phyloP scores from a whole-genome alignment of 1,140 invertebrate genomes.

The Heliothis subflexa region DNA sequence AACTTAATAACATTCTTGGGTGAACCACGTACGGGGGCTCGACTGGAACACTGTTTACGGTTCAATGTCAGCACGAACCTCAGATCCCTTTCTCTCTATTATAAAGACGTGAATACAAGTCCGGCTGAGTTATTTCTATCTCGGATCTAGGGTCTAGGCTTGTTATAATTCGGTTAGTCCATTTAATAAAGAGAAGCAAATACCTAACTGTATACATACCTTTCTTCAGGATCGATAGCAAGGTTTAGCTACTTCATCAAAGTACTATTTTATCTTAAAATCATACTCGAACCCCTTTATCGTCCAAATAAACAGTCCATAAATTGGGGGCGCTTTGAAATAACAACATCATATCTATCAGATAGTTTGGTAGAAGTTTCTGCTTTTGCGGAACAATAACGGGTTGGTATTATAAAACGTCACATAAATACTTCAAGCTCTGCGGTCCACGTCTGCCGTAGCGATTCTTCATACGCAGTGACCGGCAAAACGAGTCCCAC shows the following conservation, averaged over 20 bases:
- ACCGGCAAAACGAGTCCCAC: not conserved
- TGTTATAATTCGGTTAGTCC: not conserved
- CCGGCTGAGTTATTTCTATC: slow-evolving; percentile 7
- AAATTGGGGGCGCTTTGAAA: too few relatives aligned
- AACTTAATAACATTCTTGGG: slow-evolving; percentile 52
- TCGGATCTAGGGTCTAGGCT: not conserved
- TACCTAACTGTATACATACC: not conserved
- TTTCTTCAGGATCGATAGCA: not conserved
- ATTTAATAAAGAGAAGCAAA: slow-evolving; percentile 9
- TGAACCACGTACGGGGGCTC: slow-evolving; percentile 35
- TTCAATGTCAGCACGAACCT: slow-evolving; percentile 44
- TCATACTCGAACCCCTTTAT: not conserved
- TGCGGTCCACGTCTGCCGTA: not conserved
- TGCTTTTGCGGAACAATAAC: not conserved
- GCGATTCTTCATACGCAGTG: not conserved
- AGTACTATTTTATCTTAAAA: too few relatives aligned
- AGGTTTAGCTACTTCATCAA: not conserved
- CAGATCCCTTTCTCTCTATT: slow-evolving; percentile 17
- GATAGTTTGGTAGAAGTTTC: not conserved
- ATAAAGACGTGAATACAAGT: slow-evolving; percentile 42
- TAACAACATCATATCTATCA: too few relatives aligned
- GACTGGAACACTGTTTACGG: slow-evolving; percentile 45
- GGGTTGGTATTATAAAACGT: not conserved
- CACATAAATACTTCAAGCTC: slow-evolving; percentile 8
- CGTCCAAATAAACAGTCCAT: not conserved